phyloP scores from a whole-genome alignment of 2,797 vertebrate species.

The Chaetodon trifasciatus region DNA sequence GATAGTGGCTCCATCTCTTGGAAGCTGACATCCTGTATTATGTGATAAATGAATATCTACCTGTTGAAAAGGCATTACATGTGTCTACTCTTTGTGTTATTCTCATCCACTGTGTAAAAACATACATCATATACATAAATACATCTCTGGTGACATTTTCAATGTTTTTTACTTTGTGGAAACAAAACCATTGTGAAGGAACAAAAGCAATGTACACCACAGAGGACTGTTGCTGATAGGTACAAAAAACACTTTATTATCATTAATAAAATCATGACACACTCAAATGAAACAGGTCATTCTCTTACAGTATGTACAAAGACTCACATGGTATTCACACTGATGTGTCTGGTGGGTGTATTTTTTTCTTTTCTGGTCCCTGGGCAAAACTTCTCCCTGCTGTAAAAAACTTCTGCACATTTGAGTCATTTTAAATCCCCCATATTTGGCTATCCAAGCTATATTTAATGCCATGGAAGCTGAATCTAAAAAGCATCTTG shows the following conservation, averaged over 20 bases:
- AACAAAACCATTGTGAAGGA: conserved; percentile 19
- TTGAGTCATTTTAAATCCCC: conserved; percentile 39
- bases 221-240: conserved; percentile 20
- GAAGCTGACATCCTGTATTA: neutral
- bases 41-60: conserved; percentile 3
- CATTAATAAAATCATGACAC: conserved; percentile 52
- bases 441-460: conserved; percentile 35
- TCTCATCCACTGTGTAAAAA: conserved; percentile 1
- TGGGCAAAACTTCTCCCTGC: conserved; percentile 12
- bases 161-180: neutral
- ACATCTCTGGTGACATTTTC: neutral
- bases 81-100: neutral
- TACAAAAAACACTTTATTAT: conserved; percentile 64
- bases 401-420: conserved; percentile 37
- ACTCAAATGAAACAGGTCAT: conserved; percentile 54
- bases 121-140: too few species aligned
- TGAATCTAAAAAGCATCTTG: conserved; percentile 40
- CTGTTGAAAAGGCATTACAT: neutral
- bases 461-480: conserved; percentile 42
- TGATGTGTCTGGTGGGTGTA: conserved; percentile 8
- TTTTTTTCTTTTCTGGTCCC: conserved; percentile 14
- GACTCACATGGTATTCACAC: conserved; percentile 21
- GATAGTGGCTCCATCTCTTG: neutral
- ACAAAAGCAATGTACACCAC: conserved; percentile 14
- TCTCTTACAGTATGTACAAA: conserved; percentile 68